Base-by-base conservation (phyloP, 2,797 vertebrate species). In the Agapornis canus region DNA sequence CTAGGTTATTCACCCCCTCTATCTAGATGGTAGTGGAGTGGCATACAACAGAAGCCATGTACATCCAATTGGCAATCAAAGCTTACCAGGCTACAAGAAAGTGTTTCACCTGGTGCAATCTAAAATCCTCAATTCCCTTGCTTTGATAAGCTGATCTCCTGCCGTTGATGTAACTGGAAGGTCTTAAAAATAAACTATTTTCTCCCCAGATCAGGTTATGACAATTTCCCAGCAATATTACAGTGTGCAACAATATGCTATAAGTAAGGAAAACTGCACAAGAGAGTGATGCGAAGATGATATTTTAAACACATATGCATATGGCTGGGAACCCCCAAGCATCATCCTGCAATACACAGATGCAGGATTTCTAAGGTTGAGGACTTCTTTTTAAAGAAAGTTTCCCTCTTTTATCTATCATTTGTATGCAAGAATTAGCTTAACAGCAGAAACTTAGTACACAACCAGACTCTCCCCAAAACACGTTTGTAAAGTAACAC, bases 181-280 rank as follows among this genome's bases (percentile, higher is more conserved):
- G 37, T 95, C 63, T 91, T 93, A 77, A 93, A 90, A 84, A 90
- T 27, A 47, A 78, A 27, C 10, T 7, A 26, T 61, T 14, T 82
- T 37, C n/a, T 47, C 3, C 0, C 10, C n/a, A 31, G 39, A 84
- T 86, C n/a, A 71, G 72, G 73, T 89, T 68, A 52, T 37, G n/a
- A 66, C 57, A 60, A 45, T 70, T 94, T 94, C 79, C 91, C 88
- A 94, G 77, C 86, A 90, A 78, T 31, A 65, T 82, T 94, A 94
- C 75, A 89, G 73, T 76, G 75, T 82, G 77, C 1, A 31, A 94
- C 56, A 86, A 75, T 21, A 88, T 19, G 51, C 91, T 81, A 3
- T 70, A 83, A 81, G 82, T 54, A 66, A 68, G 42, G 70, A 73
- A 70, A 88, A 68, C 4, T 76, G 85, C 88, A 83, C 69, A 82